A percentile compares a stretch with the other conserved stretches of the same genome.
Evolutionary conservation across 1,140 invertebrate genomes (phyloP).

Genomic region (Trachymyrmex cornetzi): DNA sequence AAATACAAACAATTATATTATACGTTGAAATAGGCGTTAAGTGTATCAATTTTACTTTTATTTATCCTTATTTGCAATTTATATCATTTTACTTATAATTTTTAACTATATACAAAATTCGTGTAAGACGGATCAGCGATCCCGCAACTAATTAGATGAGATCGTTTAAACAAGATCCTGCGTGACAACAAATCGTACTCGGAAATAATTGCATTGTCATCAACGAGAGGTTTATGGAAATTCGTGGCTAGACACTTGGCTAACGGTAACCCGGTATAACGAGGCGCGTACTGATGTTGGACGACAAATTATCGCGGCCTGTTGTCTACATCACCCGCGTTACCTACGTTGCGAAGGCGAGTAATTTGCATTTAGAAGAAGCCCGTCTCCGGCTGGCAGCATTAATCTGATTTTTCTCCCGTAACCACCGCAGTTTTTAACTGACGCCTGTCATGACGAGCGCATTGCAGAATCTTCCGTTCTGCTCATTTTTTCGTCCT

Average conservation of each 20-base stretch:
- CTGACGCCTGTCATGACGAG: conserved; percentile 68
- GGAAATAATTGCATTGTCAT: conserved; percentile 79
- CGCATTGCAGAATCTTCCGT: conserved; percentile 32
- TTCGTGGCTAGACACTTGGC: conserved; percentile 53
- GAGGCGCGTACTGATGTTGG: conserved; percentile 55
- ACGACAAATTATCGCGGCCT: conserved; percentile 67
- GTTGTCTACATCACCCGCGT: conserved; percentile 48
- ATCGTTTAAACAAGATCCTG: conserved; percentile 50
- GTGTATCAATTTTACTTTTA: conserved; percentile 16
- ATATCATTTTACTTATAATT: neutral
- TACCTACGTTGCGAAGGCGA: conserved; percentile 51
- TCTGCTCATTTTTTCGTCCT: conserved; percentile 64
- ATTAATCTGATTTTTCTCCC: conserved; percentile 71
- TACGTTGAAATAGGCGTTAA: neutral
- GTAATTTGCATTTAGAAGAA: conserved; percentile 79
- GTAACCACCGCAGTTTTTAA: conserved; percentile 70
- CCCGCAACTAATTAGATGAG: conserved; percentile 15
- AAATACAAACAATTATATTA: neutral
- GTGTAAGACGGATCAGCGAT: neutral
- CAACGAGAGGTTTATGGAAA: conserved; percentile 77
- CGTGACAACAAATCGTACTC: conserved; percentile 59
- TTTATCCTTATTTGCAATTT: neutral
- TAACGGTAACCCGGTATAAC: conserved; percentile 46
- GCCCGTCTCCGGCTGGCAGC: conserved; percentile 46
- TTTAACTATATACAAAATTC: conserved; percentile 18